Base-by-base conservation (phyloP, 2,797 vertebrate species). In the Poecilia gillii region DNA sequence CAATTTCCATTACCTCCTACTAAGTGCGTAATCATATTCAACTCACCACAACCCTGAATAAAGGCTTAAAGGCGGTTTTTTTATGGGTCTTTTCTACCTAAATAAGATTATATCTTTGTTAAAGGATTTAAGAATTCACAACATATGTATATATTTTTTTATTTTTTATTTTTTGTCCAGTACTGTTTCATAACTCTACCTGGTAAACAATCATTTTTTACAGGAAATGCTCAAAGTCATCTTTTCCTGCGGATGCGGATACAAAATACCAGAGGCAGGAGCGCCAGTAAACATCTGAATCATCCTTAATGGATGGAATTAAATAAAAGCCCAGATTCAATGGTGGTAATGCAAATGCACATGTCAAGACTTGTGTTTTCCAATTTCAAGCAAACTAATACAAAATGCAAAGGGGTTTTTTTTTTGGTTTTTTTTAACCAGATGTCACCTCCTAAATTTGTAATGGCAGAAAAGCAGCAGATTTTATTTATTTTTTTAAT, bases 271-370 rank as follows among this genome's bases (percentile, higher is more conserved):
- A 66, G 33, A 11, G 20, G 39, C 31, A 66, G 33, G 62, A 66
- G 28, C 28, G 18, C 28, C 14, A 3, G 33, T 8, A 66, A 66
- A 66, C 16, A 36, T 66, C 31, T 66, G 62, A 66, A 66, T 66
- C 33, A 66, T 66, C 62, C 62, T 66, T 66, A 66, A 36, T 66
- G 62, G 33, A 66, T 66, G 33, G 33, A 39, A 18, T 39, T 66
- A 66, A 66, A 66, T 36, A 20, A 66, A 66, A 39, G 62, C 33
- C 59, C 18, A 11, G 33, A 39, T 66, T 7, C 6, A 36, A 36
- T 20, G 18, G 62, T 39, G 33, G 62, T 66, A 66, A 66, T 36
- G 16, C 62, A 36, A 36, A 66, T 66, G 59, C 28, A 62, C 59
- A 57, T n/a, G 57, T 62, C 28, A 62, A 16, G 31, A 62, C 57